Evolutionary conservation across 1,140 invertebrate genomes (phyloP).

Genomic region (Panonychus citri): DNA sequence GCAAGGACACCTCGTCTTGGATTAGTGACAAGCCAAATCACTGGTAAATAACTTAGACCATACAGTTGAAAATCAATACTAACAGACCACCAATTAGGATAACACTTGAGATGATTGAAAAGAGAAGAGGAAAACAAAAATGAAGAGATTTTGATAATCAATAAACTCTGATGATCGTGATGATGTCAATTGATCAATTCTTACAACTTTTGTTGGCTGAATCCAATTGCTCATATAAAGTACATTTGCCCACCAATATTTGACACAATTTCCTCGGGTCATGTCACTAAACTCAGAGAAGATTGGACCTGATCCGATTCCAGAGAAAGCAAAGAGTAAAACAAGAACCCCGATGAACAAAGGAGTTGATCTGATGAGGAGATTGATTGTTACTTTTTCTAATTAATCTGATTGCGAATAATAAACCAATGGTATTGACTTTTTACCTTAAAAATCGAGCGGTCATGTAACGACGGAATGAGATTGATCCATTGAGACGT

Average conservation of each 20-base stretch:
- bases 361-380: background rate
- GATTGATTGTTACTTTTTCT: background rate
- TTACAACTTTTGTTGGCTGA: background rate
- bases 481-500: background rate
- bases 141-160: background rate
- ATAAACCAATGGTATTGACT: background rate
- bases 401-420: background rate
- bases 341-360: background rate
- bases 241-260: background rate
- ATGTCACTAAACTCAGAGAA: background rate
- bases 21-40: background rate
- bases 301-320: background rate
- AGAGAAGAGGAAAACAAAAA: background rate
- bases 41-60: background rate
- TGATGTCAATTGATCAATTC: background rate
- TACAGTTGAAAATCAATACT: background rate
- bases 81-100: background rate
- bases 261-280: background rate
- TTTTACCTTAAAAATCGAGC: background rate
- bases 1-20: background rate
- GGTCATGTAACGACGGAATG: background rate
- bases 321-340: background rate
- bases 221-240: background rate
- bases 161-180: no score
- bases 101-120: background rate